Evolutionary conservation across 2,113 vertebrate genomes (phyloP).

Genomic region (Aldabrachelys gigantea): DNA sequence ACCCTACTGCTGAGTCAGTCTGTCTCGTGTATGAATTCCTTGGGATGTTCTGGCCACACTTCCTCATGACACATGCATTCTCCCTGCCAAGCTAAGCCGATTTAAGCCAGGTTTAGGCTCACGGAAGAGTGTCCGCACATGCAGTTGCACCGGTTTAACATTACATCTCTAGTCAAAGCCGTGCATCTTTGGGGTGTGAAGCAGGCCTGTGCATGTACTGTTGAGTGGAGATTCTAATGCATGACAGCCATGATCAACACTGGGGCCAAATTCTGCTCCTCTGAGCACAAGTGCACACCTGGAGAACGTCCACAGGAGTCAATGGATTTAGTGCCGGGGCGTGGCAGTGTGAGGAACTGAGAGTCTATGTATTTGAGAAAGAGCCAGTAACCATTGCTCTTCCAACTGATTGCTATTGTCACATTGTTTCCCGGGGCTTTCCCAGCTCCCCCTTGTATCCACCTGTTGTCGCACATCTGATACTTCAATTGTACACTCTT

Average conservation of each 20-base stretch:
- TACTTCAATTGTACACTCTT: accelerated
- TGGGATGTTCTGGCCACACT: too few species aligned
- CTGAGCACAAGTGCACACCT: too few species aligned
- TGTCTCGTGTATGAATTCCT: neutral
- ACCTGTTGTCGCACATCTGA: neutral
- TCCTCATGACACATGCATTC: neutral
- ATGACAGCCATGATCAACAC: neutral
- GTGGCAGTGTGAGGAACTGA: neutral
- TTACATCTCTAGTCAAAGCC: neutral
- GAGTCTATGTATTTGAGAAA: accelerated
- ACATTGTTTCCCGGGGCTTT: neutral
- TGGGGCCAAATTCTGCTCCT: neutral
- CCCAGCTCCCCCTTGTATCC: accelerated
- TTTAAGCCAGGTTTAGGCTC: neutral
- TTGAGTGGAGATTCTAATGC: too few species aligned
- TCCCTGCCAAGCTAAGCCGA: neutral
- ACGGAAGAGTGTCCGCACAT: neutral
- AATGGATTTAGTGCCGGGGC: neutral
- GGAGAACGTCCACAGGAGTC: neutral
- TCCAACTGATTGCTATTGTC: neutral
- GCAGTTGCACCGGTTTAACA: neutral
- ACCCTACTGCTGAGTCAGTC: neutral
- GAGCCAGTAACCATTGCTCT: neutral
- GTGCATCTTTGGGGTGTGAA: neutral
- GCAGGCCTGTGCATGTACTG: neutral